Conservation (phyloP, 2,888 invertebrate species). For the Bimastos eiseni region DNA sequence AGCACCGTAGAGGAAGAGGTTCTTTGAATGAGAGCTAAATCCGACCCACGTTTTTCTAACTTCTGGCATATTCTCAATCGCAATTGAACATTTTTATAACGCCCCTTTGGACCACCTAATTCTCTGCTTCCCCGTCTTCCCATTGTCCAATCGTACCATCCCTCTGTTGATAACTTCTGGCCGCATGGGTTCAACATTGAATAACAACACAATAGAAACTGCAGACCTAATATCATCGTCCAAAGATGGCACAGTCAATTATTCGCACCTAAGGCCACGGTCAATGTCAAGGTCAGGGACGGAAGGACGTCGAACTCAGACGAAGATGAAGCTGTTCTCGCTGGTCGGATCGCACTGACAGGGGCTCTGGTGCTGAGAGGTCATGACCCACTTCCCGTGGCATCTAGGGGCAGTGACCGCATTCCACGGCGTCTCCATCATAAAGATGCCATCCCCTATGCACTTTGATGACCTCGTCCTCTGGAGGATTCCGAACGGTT, state of each 20-base stretch:
- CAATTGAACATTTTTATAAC: no score
- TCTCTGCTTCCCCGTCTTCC: no score
- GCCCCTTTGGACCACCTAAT: no score
- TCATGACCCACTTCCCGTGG: slow-evolving; percentile 82
- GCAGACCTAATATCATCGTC: not conserved
- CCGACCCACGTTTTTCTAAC: not conserved
- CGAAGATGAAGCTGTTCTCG: slow-evolving; percentile 24
- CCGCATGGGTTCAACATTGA: not conserved
- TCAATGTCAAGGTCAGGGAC: not conserved
- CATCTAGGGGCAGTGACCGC: slow-evolving; percentile 83
- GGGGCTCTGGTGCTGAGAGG: not conserved
- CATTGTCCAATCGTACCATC: not conserved
- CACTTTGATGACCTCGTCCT: slow-evolving; percentile 74
- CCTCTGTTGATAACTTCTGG: not conserved
- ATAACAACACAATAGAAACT: not conserved
- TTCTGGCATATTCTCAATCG: not conserved
- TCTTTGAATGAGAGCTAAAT: no score
- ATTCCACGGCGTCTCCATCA: slow-evolving; percentile 78
- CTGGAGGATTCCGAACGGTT: slow-evolving; percentile 75
- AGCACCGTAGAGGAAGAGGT: no score
- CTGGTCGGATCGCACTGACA: slow-evolving; percentile 27
- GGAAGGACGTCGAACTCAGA: not conserved
- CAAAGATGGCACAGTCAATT: not conserved
- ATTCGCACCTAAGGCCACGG: not conserved
- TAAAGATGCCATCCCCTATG: slow-evolving; percentile 80